phyloP scores from a whole-genome alignment of 30 jellyfish, hydroid and myxozoan species.

The Sanderia malayensis region DNA sequence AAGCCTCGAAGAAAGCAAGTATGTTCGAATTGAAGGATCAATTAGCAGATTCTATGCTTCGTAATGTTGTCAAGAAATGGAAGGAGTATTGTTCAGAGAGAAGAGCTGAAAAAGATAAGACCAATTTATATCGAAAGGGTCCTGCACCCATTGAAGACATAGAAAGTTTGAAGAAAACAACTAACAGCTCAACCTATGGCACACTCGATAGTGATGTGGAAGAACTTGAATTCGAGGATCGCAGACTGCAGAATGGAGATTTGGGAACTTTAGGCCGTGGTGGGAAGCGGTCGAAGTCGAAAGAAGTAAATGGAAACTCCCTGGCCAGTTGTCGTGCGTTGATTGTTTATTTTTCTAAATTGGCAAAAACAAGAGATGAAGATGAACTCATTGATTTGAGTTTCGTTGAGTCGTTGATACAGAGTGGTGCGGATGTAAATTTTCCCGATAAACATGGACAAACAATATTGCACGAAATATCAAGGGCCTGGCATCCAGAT shows the following conservation, averaged over 20 bases:
- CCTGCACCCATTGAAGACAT: constrained; percentile 99
- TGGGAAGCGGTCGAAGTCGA: constrained; percentile 25
- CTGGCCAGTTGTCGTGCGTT: constrained; percentile 98
- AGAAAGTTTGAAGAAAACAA: constrained; percentile 77
- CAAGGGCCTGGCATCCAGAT: constrained; percentile 99
- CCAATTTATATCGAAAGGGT: constrained; percentile 84
- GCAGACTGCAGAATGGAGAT: constrained; percentile 50
- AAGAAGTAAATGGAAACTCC: constrained; percentile 67
- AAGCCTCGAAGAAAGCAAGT: too few species aligned
- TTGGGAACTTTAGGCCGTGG: constrained; percentile 52
- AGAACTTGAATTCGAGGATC: constrained; percentile 92
- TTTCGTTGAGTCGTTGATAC: constrained; percentile 92
- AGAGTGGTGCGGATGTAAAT: constrained; percentile 96
- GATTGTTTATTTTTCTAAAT: constrained; percentile 91
- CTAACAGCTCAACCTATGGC: constrained; percentile 89
- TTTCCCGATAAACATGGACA: constrained; percentile 94
- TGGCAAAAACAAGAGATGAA: constrained; percentile 90
- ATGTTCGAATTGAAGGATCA: too few species aligned
- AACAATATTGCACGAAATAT: constrained; percentile 88
- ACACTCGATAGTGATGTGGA: constrained; percentile 96
- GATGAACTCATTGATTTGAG: constrained; percentile 88
- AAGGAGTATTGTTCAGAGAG: constrained; percentile 78
- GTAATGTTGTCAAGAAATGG: constrained; percentile 86
- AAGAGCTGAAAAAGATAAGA: constrained; percentile 81
- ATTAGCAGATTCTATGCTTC: constrained; percentile 64